phyloP scores from a whole-genome alignment of 2,888 invertebrate genomes.

The Cremastobaeus sp. region DNA sequence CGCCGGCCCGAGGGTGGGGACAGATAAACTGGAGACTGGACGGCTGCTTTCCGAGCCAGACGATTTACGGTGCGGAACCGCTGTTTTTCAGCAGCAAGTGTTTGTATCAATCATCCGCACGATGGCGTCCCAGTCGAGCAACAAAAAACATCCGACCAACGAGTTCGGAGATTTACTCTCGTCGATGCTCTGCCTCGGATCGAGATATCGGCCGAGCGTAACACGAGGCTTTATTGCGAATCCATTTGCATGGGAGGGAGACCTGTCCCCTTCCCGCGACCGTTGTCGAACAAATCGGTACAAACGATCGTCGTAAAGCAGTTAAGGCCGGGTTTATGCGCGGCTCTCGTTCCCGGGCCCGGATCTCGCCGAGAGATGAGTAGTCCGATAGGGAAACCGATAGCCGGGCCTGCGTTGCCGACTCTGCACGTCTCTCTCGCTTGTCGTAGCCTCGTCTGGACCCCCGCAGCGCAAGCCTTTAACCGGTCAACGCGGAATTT shows the following conservation, averaged over 20 bases:
- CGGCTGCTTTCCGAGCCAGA: too few relatives aligned
- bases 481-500: slow-evolving; percentile 68
- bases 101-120: slow-evolving; percentile 42
- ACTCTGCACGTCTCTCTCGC: slow-evolving; percentile 46
- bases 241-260: slow-evolving; percentile 58
- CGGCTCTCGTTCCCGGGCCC: slow-evolving; percentile 66
- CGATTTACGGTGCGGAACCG: slow-evolving; percentile 40
- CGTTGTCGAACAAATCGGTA: slow-evolving; percentile 78
- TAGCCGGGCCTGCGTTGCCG: slow-evolving; percentile 65
- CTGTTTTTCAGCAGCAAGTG: slow-evolving; percentile 36
- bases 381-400: slow-evolving; percentile 72
- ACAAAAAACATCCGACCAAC: slow-evolving; percentile 17
- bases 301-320: slow-evolving; percentile 78
- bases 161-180: slow-evolving; percentile 38
- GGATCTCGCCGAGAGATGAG: slow-evolving; percentile 63
- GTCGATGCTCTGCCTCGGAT: slow-evolving; percentile 2
- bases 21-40: slow-evolving; percentile 22
- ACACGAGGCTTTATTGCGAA: slow-evolving; percentile 63
- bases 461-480: slow-evolving; percentile 70
- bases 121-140: slow-evolving; percentile 28
- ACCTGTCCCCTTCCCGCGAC: slow-evolving; percentile 37
- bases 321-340: slow-evolving; percentile 75
- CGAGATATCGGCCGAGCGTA: slow-evolving; percentile 40
- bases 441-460: slow-evolving; percentile 63
- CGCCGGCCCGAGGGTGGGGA: too few relatives aligned